phyloP scores from a whole-genome alignment of 2,888 invertebrate genomes.

The Phytoseiulus persimilis region DNA sequence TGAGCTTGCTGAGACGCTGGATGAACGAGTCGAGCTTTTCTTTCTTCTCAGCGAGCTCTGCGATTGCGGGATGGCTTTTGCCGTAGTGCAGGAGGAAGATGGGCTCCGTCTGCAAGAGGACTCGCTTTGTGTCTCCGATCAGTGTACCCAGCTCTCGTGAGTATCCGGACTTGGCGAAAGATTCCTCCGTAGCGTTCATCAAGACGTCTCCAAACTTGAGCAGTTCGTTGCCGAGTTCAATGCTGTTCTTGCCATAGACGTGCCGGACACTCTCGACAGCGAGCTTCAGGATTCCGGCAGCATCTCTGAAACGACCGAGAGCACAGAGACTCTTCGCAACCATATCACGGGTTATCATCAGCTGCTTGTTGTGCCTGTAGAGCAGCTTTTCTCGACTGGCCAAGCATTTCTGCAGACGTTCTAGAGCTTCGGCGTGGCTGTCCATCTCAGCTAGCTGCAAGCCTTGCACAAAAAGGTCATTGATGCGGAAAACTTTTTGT shows the following conservation, averaged over 20 bases:
- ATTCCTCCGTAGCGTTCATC: conserved; percentile 25
- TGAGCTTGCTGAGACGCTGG: background rate
- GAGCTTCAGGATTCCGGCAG: conserved; percentile 54
- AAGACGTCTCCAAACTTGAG: conserved; percentile 57
- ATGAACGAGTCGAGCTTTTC: conserved; percentile 19
- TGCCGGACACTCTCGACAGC: conserved; percentile 58
- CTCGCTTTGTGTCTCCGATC: conserved; percentile 33
- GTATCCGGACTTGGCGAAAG: conserved; percentile 11
- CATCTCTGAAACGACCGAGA: conserved; percentile 51
- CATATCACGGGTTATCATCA: conserved; percentile 53
- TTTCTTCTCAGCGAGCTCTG: background rate
- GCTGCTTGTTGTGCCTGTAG: conserved; percentile 55
- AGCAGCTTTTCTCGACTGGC: conserved; percentile 53
- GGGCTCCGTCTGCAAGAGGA: conserved; percentile 32
- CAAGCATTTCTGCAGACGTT: conserved; percentile 52
- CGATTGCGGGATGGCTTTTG: conserved; percentile 17
- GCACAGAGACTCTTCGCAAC: conserved; percentile 56
- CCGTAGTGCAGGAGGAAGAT: conserved; percentile 24
- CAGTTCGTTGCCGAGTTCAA: conserved; percentile 61
- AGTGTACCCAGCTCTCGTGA: conserved; percentile 18
- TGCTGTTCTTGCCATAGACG: conserved; percentile 60
- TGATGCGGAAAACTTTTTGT: conserved; percentile 44
- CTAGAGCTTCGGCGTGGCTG: conserved; percentile 50
- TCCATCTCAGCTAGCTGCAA: conserved; percentile 45
- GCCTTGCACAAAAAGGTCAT: conserved; percentile 46